phyloP scores from a whole-genome alignment of 2,113 vertebrate genomes.

The Camelus bactrianus region DNA sequence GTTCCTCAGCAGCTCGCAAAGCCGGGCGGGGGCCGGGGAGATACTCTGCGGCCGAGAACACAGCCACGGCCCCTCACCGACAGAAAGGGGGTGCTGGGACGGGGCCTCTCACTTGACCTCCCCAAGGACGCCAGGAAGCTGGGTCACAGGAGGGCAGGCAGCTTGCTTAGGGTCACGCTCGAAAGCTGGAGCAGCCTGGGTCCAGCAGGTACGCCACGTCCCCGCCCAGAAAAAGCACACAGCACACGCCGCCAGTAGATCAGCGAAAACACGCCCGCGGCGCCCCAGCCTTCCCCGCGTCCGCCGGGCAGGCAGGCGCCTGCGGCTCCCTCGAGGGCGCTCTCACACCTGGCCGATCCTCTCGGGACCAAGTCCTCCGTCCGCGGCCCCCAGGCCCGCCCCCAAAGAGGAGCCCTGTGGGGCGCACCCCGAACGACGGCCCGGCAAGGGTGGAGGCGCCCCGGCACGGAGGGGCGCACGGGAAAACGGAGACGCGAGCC shows the following conservation, averaged over 20 bases:
- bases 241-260: no score
- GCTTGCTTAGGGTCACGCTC: neutral
- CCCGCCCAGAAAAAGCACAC: neutral
- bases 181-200: fast-evolving
- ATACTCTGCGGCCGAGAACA: no score
- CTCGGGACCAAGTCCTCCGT: neutral
- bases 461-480: fast-evolving
- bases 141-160: neutral
- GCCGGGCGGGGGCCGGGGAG: no score
- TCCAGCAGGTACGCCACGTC: fast-evolving
- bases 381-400: neutral
- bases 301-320: no score
- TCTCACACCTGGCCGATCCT: neutral
- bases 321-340: neutral
- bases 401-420: neutral
- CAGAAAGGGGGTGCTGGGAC: neutral
- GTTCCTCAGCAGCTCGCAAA: neutral
- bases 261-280: no score
- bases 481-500: neutral
- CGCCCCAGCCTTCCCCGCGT: no score
- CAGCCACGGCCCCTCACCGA: no score
- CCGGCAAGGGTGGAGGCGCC: neutral
- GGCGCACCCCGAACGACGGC: fast-evolving
- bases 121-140: neutral
- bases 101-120: neutral